Evolutionary conservation across 2,888 invertebrate genomes (phyloP).

Genomic region (Caenorhabditis imperialis): DNA sequence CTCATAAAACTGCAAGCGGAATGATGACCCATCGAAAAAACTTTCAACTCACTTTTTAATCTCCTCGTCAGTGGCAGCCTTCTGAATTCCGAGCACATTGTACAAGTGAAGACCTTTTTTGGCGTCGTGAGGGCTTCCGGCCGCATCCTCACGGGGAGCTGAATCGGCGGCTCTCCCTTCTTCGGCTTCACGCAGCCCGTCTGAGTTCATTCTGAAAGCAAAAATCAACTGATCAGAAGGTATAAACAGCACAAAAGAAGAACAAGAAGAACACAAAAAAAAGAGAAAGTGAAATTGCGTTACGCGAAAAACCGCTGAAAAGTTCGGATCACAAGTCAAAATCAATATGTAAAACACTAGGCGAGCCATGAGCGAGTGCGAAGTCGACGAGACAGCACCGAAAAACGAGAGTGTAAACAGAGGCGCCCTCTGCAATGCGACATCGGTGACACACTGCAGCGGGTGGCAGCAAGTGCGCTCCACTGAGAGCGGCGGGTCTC

Average conservation of each 20-base stretch:
- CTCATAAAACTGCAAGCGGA: too few species aligned
- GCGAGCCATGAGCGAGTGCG: slow-evolving; percentile 28
- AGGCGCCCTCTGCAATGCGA: slow-evolving; percentile 12
- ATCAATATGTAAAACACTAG: slow-evolving; percentile 54
- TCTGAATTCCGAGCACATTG: slow-evolving; percentile 71
- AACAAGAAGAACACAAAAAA: neutral
- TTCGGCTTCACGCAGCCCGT: slow-evolving; percentile 46
- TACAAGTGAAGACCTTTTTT: slow-evolving; percentile 69
- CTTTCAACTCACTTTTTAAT: slow-evolving; percentile 67
- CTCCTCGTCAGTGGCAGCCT: slow-evolving; percentile 76
- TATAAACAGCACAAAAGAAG: neutral
- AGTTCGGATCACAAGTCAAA: slow-evolving; percentile 51
- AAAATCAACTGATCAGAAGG: too few species aligned
- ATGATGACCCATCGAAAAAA: too few species aligned
- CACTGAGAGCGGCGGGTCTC: slow-evolving; percentile 24
- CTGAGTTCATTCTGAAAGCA: slow-evolving; percentile 27
- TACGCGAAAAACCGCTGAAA: slow-evolving; percentile 25
- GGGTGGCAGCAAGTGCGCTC: slow-evolving; percentile 24
- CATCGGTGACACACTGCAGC: slow-evolving; percentile 33
- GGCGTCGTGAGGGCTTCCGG: slow-evolving; percentile 3
- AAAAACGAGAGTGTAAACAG: slow-evolving; percentile 41
- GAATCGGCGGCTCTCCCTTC: slow-evolving; percentile 36
- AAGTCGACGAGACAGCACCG: slow-evolving; percentile 21
- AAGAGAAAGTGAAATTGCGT: slow-evolving; percentile 9
- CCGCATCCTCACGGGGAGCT: slow-evolving; percentile 15